Conservation (phyloP, 2,888 invertebrate genomes). For the Drosophila limbata region DNA sequence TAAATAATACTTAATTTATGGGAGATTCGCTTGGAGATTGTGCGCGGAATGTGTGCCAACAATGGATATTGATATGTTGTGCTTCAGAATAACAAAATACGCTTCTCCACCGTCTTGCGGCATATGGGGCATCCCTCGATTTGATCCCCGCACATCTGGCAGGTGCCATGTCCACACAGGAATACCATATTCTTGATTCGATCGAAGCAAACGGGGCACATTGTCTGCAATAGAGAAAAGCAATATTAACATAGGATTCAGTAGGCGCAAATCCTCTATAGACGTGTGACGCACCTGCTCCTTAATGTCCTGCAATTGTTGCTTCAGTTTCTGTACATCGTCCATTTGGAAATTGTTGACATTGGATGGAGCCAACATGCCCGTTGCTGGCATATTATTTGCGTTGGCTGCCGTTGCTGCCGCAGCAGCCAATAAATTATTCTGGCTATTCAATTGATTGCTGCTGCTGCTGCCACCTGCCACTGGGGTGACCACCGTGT, state of each 20-base stretch:
- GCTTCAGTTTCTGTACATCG: constrained; percentile 96
- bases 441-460: constrained; percentile 82
- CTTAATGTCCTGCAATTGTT: constrained; percentile 98
- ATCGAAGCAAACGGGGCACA: constrained; percentile 99
- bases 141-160: constrained; percentile 99
- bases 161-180: constrained; percentile 98
- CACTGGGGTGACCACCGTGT: constrained; percentile 82
- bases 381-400: constrained; percentile 53
- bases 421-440: constrained; percentile 74
- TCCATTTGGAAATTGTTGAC: constrained; percentile 89
- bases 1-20: constrained; percentile 67
- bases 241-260: background rate
- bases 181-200: constrained; percentile 99
- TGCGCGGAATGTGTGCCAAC: constrained; percentile 67
- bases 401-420: constrained; percentile 48
- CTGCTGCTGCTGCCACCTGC: constrained; percentile 59
- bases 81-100: constrained; percentile 93
- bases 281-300: constrained; percentile 90
- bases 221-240: constrained; percentile 90
- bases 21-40: constrained; percentile 55
- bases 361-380: constrained; percentile 85
- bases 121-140: constrained; percentile 99
- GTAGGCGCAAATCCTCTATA: background rate
- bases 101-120: constrained; percentile 97
- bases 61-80: constrained; percentile 13